These are phyloP conservation scores for Axis porcinus DNA, from an alignment of 2,113 vertebrate genomes.

Conservation along the genomic window DNA sequence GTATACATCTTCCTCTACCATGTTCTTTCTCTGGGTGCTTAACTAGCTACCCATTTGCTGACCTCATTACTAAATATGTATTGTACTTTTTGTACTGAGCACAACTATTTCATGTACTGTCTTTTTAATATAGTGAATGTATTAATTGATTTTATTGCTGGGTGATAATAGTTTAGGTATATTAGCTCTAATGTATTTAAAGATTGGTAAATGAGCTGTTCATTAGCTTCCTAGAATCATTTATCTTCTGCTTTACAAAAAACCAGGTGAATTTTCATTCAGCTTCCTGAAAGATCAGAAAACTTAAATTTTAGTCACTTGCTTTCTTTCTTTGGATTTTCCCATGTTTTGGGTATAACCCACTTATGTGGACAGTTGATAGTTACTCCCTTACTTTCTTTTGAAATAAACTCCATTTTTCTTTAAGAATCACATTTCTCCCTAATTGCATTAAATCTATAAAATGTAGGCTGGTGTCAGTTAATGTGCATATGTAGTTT, in stretches of 20 bases:
- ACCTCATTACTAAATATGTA: not conserved
- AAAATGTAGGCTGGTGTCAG: not conserved
- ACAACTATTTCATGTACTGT: not conserved
- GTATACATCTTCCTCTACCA: not conserved
- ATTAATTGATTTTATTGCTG: not conserved
- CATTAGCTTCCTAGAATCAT: not conserved
- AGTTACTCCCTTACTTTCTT: not conserved
- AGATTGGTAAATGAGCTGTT: not conserved
- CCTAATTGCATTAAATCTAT: not conserved
- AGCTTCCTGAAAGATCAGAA: not conserved
- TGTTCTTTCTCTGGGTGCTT: not conserved
- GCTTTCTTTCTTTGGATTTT: not conserved
- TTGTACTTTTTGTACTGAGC: not conserved
- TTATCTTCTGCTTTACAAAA: not conserved
- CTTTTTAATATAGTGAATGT: not conserved
- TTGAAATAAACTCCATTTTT: not conserved
- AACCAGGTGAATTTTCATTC: not conserved
- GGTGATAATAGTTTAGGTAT: not conserved
- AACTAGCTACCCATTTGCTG: not conserved
- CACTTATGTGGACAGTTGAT: not conserved
- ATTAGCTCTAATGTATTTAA: not conserved
- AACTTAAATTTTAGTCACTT: not conserved
- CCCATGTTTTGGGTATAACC: not conserved
- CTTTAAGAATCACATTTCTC: not conserved
- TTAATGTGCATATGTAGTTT: not conserved